Evolutionary conservation across 2,888 invertebrate genomes (phyloP), one percentile per base, ranked within the genome.

Genomic region (Epirrhoe alternata): DNA sequence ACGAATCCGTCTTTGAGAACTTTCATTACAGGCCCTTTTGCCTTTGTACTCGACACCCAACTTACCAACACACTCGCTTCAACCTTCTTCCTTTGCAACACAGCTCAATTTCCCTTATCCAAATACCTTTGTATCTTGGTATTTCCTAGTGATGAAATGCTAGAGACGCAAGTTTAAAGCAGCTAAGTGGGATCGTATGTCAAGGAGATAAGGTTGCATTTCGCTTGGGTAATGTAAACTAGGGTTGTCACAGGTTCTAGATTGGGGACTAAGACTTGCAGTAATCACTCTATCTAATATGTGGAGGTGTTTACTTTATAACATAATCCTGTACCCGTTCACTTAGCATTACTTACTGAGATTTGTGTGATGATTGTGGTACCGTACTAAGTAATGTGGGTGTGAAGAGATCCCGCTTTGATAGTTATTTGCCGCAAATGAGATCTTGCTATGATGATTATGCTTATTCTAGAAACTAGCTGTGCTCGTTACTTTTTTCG

Each of bases 11-110:
- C 54, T 61, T 51, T 59, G 31, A 56, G 38, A 64, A 64, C 64
- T 68, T 64, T 70, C 70, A 70, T 68, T 70, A 63, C 60, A 17
- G 47, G 59, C 62, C 64, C 70, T 67, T 64, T 47, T 61, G 63
- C 65, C 55, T 62, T 62, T 64, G 66, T 62, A 35, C n/a, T 45
- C 14, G 50, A 56, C 33, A 54, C 6, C 61, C 47, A 68, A 68
- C 45, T 17, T 58, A 61, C 1, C n/a, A 10, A 6, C 56, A 31
- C 61, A 35, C 0, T 31, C n/a, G 3, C 17, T 42, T n/a, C 12
- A 58, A 61, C 58, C 47, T 47, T 65, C 50, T 10, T n/a, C 1
- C 47, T 0, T 33, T 12, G 14, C 1, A 0, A 16, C 54, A 66
- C 16, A 24, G 24, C 50, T 54, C 14, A 62, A 7, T 38, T 49